Evolutionary conservation across 2,113 vertebrate species (phyloP).

Genomic region (Holacanthus passer): DNA sequence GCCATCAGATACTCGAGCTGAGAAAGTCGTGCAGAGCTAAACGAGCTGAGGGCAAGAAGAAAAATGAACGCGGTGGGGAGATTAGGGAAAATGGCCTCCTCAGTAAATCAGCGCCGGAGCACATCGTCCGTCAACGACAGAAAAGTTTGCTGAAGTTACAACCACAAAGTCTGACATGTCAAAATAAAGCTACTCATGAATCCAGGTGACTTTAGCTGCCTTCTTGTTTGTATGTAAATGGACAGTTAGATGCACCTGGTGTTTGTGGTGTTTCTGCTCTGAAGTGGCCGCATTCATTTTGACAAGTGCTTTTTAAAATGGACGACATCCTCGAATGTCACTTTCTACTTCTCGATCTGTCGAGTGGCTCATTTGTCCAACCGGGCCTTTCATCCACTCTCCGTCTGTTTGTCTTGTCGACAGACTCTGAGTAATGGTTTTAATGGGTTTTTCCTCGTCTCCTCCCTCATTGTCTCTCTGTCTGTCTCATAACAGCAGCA

Average conservation of each 20-base stretch:
- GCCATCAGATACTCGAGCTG: neutral
- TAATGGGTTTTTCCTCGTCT: constrained; percentile 18
- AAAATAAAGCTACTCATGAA: neutral
- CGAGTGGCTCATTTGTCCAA: constrained; percentile 18
- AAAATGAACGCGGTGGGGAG: neutral
- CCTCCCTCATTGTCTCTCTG: constrained; percentile 34
- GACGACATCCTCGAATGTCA: neutral
- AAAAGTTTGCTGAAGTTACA: neutral
- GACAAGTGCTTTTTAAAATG: neutral
- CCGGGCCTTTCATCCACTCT: neutral
- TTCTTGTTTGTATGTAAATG: neutral
- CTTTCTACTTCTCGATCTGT: constrained; percentile 3
- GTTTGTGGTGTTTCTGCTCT: neutral
- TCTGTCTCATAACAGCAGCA: constrained; percentile 49
- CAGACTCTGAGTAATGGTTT: constrained; percentile 11
- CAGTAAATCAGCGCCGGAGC: neutral
- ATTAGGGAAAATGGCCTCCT: neutral
- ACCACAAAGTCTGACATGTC: neutral
- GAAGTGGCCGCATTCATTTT: constrained; percentile 2
- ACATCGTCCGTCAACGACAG: neutral
- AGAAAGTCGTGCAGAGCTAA: neutral
- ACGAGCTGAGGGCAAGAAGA: neutral
- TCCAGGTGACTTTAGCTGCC: neutral
- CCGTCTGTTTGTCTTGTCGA: neutral
- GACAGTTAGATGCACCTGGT: neutral